Percentiles rank a stretch among this genome's conserved stretches.
phyloP scores from a whole-genome alignment of 2,797 vertebrate genomes.

The Iguana delicatissima region DNA sequence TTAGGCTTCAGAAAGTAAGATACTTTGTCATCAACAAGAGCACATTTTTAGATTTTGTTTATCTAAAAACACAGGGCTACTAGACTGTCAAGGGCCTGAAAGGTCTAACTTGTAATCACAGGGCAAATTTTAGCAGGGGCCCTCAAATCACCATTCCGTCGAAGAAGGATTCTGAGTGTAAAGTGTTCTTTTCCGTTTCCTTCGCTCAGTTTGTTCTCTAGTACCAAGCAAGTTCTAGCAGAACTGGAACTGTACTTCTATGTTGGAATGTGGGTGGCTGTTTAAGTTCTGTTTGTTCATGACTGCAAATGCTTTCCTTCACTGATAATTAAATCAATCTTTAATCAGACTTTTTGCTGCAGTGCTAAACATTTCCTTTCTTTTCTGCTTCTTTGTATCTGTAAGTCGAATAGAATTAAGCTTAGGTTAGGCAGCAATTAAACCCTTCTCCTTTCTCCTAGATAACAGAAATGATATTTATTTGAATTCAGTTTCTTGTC shows the following conservation, averaged over 20 bases:
- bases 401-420: not conserved
- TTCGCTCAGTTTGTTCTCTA: not conserved
- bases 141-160: not conserved
- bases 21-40: not conserved
- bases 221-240: not conserved
- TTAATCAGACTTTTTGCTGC: not conserved
- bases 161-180: not conserved
- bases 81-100: too few species aligned
- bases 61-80: not conserved
- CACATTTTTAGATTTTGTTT: not conserved
- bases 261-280: not conserved
- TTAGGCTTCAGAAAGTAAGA: not conserved
- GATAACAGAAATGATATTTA: not conserved
- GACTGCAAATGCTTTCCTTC: conserved; percentile 1
- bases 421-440: not conserved
- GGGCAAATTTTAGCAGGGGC: not conserved
- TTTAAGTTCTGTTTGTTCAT: not conserved
- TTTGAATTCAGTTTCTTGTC: not conserved
- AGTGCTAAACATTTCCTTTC: not conserved
- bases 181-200: not conserved
- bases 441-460: not conserved
- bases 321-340: not conserved
- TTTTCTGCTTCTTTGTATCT: not conserved
- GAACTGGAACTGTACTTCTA: not conserved
- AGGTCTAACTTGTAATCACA: not conserved